Conservation (phyloP, 2,113 vertebrate genomes). For the Barnardius zonarius region DNA sequence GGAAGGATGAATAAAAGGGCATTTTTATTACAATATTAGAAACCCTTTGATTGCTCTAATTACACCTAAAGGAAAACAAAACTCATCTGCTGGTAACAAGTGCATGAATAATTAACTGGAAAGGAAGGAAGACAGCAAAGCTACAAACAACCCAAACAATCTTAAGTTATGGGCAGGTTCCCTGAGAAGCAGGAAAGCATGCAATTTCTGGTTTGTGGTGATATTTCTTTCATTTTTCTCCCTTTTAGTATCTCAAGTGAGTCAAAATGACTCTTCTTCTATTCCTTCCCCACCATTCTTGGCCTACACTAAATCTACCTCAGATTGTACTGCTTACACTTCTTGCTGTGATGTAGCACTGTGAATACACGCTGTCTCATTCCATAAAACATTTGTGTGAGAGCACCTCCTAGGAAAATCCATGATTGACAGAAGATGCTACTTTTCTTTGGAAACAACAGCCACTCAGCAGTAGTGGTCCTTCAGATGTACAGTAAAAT, state of each 20-base stretch:
- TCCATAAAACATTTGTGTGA: not conserved
- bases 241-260: not conserved
- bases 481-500: not conserved
- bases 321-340: not conserved
- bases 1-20: not conserved
- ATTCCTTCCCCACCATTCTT: not conserved
- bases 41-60: slow-evolving; percentile 76
- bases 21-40: slow-evolving; percentile 55
- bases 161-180: not conserved
- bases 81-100: slow-evolving; percentile 47
- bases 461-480: not conserved
- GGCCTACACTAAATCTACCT: not conserved
- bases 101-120: slow-evolving; percentile 76
- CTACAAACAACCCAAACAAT: slow-evolving; percentile 8
- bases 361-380: not conserved
- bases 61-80: slow-evolving; percentile 77
- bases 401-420: not conserved
- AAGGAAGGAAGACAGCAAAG: slow-evolving; percentile 64
- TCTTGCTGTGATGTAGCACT: not conserved
- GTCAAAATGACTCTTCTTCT: not conserved
- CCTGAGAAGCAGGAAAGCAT: not conserved
- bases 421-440: not conserved
- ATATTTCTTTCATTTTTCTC: not conserved
- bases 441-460: not conserved
- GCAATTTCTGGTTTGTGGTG: not conserved